Base-by-base conservation (phyloP, 2,797 vertebrate species). In the Halcyon smyrnensis region DNA sequence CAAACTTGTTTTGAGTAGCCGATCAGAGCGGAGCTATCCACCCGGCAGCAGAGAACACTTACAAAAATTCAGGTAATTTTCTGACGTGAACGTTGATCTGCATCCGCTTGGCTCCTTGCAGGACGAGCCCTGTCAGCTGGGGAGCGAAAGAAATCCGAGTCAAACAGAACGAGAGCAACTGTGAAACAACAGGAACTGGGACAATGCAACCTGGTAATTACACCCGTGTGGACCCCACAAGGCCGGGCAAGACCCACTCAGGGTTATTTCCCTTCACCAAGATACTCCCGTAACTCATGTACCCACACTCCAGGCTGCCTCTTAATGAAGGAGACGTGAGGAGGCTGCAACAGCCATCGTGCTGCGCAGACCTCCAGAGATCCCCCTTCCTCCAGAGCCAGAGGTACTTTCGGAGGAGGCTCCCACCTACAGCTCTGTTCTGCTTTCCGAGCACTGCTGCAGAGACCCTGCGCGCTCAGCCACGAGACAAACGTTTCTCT, bases 91-190 rank as follows among this genome's bases (percentile, higher is more conserved):
- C 97, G 1, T 99, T 99, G 97, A 99, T 56, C 97, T 99, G 99
- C 84, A 99, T 96, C 88, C 99, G 97, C 96, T 99, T 99, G 43
- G 99, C 98, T 56, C 98, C 99, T 96, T 85, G 98, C 56, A 99
- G 91, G 75, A 99, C 81, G 8, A 99, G 60, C 79, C 99, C 99
- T 11, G 99, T 99, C 50, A 99, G 97, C 99, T 99, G 97, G 15
- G 92, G 91, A 90, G 79, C 28, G 79, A 93, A 94, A 74, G 50
- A 78, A 54, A 90, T 4, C 51, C 32, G 45, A 12, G 19, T 92
- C 15, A 75, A 32, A 54, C 30, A 91, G 80, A 53, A 20, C 13
- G 18, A 64, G 37, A n/a, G 24, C 46, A 30, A 79, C 71, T 0
- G 1, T 32, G 43, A 73, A 73, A 23, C 24, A 63, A 46, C 6